Base-by-base conservation (phyloP, 2,888 invertebrate genomes). In the Tetragonisca angustula region DNA sequence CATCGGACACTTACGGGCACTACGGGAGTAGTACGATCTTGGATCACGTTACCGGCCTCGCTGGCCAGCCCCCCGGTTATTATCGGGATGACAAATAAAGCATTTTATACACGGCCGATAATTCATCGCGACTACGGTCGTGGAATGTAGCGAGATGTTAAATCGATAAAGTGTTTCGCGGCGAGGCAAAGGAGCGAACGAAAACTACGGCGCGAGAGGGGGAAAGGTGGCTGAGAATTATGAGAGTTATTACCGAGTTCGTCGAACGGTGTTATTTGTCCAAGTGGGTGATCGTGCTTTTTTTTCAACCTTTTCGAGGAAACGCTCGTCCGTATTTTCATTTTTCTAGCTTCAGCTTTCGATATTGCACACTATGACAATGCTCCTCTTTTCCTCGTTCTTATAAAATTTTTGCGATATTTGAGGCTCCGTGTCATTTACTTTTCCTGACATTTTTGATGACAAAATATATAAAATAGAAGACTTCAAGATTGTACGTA, bases 21-120 rank as follows among this genome's bases (percentile, higher is more conserved):
- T n/a, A 75, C 43, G 50, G 27, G 68, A 65, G 86, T 87, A 86
- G 85, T 74, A 79, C 76, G 88, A 88, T 89, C 87, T 85, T 65
- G 84, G 79, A 83, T 88, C 85, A 70, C 75, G 82, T 88, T 88
- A 87, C 88, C 64, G 17, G 59, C 64, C 79, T 62, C 59, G 56
- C 62, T 13, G 21, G 77, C 65, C 73, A 59, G 64, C 27, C 69
- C 80, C 68, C 64, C 17, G 61, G 74, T 79, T 79, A 89, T 88
- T 82, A 86, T 81, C 84, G 62, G 15, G 81, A 82, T 79, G 89
- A 88, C 89, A 89, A 88, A 89, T 86, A 89, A 89, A 88, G 71
- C 65, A 87, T 88, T 80, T 80, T 61, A 85, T 74, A 80, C 65
- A 72, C 54, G 78, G 67, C 79, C 79, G 80, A 84, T 89, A 84